Evolutionary conservation across 2,797 vertebrate genomes (phyloP).

Genomic region (Miichthys miiuy): DNA sequence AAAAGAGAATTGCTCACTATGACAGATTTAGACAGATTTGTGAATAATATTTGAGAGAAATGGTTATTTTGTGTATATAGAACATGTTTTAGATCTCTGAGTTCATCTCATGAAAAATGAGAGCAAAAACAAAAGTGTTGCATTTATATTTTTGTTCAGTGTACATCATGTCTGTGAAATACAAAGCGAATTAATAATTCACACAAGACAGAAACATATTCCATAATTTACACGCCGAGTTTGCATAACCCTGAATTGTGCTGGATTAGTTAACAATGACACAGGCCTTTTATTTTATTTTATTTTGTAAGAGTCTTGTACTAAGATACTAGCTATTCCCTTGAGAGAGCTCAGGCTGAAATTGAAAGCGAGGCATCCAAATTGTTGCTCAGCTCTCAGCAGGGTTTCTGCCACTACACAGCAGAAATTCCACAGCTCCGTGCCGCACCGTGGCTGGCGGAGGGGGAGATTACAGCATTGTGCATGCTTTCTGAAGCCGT

Average conservation of each 20-base stretch:
- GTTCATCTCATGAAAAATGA: too few relatives aligned
- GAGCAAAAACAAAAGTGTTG: too few relatives aligned
- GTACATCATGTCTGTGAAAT: constrained; percentile 50
- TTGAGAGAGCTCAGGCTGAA: constrained; percentile 51
- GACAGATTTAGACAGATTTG: too few relatives aligned
- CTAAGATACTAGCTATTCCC: constrained; percentile 36
- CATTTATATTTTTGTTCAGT: too few relatives aligned
- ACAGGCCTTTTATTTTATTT: constrained; percentile 19
- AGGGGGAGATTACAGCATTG: constrained; percentile 64
- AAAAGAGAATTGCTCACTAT: too few relatives aligned
- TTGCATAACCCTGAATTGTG: constrained; percentile 17
- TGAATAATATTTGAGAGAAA: too few relatives aligned
- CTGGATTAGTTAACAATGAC: constrained; percentile 17
- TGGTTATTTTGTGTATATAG: too few relatives aligned
- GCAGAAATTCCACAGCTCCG: constrained; percentile 58
- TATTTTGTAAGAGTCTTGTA: constrained; percentile 16
- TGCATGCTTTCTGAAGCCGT: constrained; percentile 60
- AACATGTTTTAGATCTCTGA: too few relatives aligned
- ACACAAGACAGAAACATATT: constrained; percentile 16
- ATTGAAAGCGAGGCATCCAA: constrained; percentile 70
- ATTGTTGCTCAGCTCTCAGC: constrained; percentile 69
- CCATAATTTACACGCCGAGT: constrained; percentile 1
- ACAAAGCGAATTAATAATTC: constrained; percentile 44
- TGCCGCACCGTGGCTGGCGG: constrained; percentile 32
- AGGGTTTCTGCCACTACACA: constrained; percentile 56